Base-by-base conservation (phyloP, 2,888 invertebrate genomes). In the Eupithecia exiguata region DNA sequence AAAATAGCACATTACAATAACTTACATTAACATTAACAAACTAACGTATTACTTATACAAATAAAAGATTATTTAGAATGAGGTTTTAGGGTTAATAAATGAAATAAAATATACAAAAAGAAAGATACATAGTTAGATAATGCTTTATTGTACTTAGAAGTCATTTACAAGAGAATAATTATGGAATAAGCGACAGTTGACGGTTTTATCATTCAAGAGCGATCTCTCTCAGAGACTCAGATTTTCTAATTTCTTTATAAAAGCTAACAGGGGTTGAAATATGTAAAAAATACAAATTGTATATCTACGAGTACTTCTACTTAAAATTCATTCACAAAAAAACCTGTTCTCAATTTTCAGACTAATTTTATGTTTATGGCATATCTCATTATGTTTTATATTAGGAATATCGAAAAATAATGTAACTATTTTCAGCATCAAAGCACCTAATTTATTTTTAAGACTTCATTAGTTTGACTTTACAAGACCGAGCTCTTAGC, bases 401-500 rank as follows among this genome's bases (percentile, higher is more conserved):
- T 6, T 49, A n/a, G 21, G 46, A 65, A 69, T 71, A 74, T 69
- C 49, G n/a, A 74, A 58, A 73, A 71, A 73, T 67, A 68, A 69
- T 67, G 10, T 18, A 68, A 72, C 70, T 75, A 67, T 70, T 58
- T 30, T 62, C 35, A 58, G 35, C 9, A 5, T 75, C 77, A 70
- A 77, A 53, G 63, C 21, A 72, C 58, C 30, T 68, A 46, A 71
- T 77, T 69, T 70, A 63, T 71, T 77, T 77, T 77, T 72, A 79
- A 46, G 25, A 58, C 63, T 16, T 58, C 66, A 74, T 79, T 75
- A 77, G 53, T 72, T 77, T 9, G 43, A 72, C 67, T 71, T 75
- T 75, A 75, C 63, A 61, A 74, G 69, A 21, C n/a, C n/a, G 46
- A 66, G 76, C 74, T 79, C 72, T 78, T 70, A 77, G 74, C 40